Evolutionary conservation across 2,113 vertebrate species (phyloP), one percentile per base, ranked within the genome.

Genomic region (Leptobrachium leishanense): DNA sequence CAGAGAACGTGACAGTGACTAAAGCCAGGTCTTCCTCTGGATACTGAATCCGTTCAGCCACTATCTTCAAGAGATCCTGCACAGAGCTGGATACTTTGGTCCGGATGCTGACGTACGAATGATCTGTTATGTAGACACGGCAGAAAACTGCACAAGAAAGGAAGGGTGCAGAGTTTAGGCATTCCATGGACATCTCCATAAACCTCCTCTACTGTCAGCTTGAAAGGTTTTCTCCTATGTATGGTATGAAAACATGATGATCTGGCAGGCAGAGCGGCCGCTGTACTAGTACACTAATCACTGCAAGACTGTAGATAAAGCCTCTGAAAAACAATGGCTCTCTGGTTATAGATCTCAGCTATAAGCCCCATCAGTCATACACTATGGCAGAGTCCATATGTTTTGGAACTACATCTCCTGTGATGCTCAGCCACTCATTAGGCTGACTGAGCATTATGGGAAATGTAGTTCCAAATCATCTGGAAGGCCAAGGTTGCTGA

Each of bases 41-140:
- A 54, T 93, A 91, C 59, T 97, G 95, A 84, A 98, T 92, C 86
- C 95, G 95, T 66, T 96, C 96, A 54, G 96, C 95, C 78, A 96
- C 91, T 0, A 93, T 90, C 85, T 93, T 93, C 84, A 98, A 86
- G 81, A 99, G 90, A 85, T 98, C 95, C 85, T 94, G 94, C 5
- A 92, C 93, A 75, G 91, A 90, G 11, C 87, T 88, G 0, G 93
- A 91, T 6, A 89, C 87, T 82, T 90, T 93, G 40, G 90, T 92
- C 89, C 92, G 96, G 86, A 97, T 89, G 1, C 97, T 98, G 79
- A 99, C 89, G 50, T 96, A 99, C 1, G 96, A 98, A 89, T 98
- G 95, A 86, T 95, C 92, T 0, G 92, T 95, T 83, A 98, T 85
- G 59, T 98, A 96, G 50, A 99, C 94, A 0, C 93, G 96, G 83